phyloP scores from a whole-genome alignment of 2,888 invertebrate species.

The Drosophila siamana region DNA sequence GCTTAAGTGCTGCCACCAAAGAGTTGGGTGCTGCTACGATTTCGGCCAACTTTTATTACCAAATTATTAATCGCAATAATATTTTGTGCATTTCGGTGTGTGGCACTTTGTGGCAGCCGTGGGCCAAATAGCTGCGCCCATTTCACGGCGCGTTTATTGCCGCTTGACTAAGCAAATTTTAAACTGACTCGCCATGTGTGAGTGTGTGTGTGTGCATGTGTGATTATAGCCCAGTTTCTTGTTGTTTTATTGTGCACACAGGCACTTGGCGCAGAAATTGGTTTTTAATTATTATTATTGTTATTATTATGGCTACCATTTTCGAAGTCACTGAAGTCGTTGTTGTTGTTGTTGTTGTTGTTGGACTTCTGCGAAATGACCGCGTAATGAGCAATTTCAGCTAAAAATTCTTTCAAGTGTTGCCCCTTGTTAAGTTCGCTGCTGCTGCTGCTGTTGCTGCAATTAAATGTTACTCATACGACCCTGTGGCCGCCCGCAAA shows the following conservation, averaged over 20 bases:
- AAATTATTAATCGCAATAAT: constrained; percentile 74
- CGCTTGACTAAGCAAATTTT: constrained; percentile 77
- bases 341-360: too few relatives aligned
- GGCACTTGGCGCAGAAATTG: constrained; percentile 64
- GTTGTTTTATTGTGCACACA: constrained; percentile 52
- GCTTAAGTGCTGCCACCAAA: constrained; percentile 76
- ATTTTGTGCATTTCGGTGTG: constrained; percentile 48
- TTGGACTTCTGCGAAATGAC: constrained; percentile 55
- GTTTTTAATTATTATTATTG: constrained; percentile 81
- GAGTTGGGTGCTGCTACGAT: constrained; percentile 27
- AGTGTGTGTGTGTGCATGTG: constrained; percentile 35
- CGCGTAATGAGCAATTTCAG: constrained; percentile 73
- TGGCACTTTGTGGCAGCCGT: constrained; percentile 49
- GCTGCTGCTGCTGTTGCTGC: constrained; percentile 32
- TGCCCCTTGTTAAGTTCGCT: constrained; percentile 49
- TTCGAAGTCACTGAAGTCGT: constrained; percentile 37
- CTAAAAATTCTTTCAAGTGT: constrained; percentile 66
- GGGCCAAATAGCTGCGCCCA: constrained; percentile 74
- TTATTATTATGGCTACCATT: constrained; percentile 53
- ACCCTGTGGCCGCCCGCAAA: constrained; percentile 76
- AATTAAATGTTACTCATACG: constrained; percentile 81
- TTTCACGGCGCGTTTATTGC: constrained; percentile 60
- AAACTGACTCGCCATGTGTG: neutral
- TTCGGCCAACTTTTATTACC: constrained; percentile 63
- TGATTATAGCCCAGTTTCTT: constrained; percentile 75